Base-by-base conservation (phyloP, 1,140 invertebrate species). In the Charaxes varanes region DNA sequence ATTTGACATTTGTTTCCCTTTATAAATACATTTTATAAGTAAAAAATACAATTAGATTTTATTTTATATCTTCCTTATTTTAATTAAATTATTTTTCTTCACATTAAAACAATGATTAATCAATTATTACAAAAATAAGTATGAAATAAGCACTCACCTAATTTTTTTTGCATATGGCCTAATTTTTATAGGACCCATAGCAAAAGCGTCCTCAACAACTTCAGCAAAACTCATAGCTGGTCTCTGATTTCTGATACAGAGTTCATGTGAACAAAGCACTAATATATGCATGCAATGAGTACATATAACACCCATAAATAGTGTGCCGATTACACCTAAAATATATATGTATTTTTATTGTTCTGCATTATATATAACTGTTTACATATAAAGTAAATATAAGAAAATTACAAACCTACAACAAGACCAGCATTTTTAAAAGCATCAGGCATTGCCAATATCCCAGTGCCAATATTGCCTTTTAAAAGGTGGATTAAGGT, bases 261-360 rank as follows among this genome's bases (percentile, higher is more conserved):
- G 71, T 52, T 92, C 90, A 65, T 92, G 90, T 4, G 91, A 86
- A 67, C 91, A 92, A 22, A 84, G 85, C 3, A 95, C 90, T 65
- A 95, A 62, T 81, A 95, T 90, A 76, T 94, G 92, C 94, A 95
- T 95, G 58, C 93, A 95, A 71, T 95, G 93, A 3, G 93, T 93
- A 66, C 93, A 94, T 38, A 95, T 89, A 6, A 88, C 71, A 6
- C 92, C 92, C 87, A 95, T 91, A 2, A 93, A 62, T 23, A 93
- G 68, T 1, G 93, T 90, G n/a, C 92, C 90, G 61, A 90, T 85
- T 15, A 90, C 67, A 79, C 85, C 84, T 85, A 43, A 23, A 38
- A 53, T 24, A 15, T 10, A 21, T n/a, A 21, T n/a, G 2, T 13
- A 8, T 31, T n/a, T 18, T n/a, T 7, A 18, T 6, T 30, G 8